Evolutionary conservation across 1,140 invertebrate species (phyloP).

Genomic region (Chrysomallon squamiferum): DNA sequence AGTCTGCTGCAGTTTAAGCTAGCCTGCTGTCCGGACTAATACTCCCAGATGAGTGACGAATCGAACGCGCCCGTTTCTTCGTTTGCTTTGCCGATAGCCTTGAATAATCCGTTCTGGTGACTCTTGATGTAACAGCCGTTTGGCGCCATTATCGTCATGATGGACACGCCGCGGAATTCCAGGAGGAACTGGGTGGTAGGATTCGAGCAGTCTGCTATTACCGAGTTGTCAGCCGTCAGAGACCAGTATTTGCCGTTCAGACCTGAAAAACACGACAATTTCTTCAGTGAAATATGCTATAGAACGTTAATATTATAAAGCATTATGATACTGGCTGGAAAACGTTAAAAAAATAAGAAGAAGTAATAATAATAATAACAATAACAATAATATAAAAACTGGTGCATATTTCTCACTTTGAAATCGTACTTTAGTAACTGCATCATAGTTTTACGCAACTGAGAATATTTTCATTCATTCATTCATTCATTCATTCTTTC

Average conservation of each 20-base stretch:
- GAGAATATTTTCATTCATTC: too few relatives aligned
- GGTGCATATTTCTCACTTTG: too few relatives aligned
- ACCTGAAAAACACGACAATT: constrained; percentile 67
- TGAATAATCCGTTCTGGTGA: constrained; percentile 93
- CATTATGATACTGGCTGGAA: too few relatives aligned
- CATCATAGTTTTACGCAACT: too few relatives aligned
- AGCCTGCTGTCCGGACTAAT: constrained; percentile 23
- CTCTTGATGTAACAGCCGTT: constrained; percentile 84
- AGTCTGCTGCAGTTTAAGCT: too few relatives aligned
- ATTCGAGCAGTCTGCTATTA: constrained; percentile 83
- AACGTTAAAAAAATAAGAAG: too few relatives aligned
- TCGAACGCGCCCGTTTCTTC: constrained; percentile 65
- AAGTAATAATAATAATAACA: too few relatives aligned
- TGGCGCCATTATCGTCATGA: constrained; percentile 84
- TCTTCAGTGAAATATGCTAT: background rate
- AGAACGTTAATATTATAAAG: background rate
- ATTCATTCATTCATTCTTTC: background rate
- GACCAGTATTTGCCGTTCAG: constrained; percentile 85
- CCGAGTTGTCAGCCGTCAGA: constrained; percentile 78
- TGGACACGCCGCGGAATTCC: constrained; percentile 89
- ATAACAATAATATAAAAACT: too few relatives aligned
- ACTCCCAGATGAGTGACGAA: constrained; percentile 52
- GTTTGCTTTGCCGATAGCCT: constrained; percentile 71
- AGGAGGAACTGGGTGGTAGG: constrained; percentile 86
- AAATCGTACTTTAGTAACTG: too few relatives aligned